These are phyloP conservation scores for Rousettus leschenaultii DNA, from an alignment of 2,113 vertebrate species.

Conservation along the genomic window DNA sequence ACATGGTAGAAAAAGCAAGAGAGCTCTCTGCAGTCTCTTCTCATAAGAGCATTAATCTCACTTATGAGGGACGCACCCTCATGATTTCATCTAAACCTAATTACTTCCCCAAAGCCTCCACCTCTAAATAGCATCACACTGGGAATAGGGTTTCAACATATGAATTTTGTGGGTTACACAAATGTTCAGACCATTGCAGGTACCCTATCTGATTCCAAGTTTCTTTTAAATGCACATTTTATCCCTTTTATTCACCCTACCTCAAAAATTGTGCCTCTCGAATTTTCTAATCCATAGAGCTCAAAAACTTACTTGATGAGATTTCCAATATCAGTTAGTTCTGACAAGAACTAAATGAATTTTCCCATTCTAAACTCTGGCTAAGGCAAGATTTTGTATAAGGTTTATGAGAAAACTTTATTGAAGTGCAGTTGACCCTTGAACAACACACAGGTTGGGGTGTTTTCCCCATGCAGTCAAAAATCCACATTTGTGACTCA, in stretches of 20 bases:
- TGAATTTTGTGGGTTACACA: background rate
- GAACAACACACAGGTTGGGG: background rate
- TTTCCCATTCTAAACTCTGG: background rate
- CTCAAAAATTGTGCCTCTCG: background rate
- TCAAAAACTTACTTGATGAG: background rate
- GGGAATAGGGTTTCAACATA: background rate
- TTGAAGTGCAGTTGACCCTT: background rate
- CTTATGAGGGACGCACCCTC: background rate
- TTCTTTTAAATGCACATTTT: background rate
- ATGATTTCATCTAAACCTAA: background rate
- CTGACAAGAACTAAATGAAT: background rate
- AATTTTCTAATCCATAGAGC: background rate
- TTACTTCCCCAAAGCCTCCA: background rate
- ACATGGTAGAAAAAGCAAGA: background rate
- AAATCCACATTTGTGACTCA: background rate
- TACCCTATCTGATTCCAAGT: background rate
- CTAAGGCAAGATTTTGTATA: background rate
- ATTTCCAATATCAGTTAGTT: background rate
- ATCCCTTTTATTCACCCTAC: background rate
- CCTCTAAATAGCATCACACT: background rate
- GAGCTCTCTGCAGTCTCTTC: background rate
- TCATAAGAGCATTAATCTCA: background rate
- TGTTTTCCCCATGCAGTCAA: background rate
- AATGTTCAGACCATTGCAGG: background rate
- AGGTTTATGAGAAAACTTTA: background rate